Conservation (phyloP, 1,140 invertebrate genomes). For the Notospermus geniculatus region DNA sequence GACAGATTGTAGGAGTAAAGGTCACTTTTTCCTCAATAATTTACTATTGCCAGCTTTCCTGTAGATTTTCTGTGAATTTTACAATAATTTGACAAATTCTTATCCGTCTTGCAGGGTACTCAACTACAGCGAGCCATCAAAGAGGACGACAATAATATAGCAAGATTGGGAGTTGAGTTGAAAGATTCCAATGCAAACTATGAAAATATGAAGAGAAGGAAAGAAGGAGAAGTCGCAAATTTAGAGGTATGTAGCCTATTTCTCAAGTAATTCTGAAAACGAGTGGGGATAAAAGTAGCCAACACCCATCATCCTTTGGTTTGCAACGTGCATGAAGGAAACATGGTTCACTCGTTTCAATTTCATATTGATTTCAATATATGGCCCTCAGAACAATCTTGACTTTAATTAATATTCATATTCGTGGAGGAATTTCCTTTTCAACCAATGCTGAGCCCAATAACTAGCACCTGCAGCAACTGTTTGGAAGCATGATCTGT, state of each 20-base stretch:
- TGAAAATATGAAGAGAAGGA: conserved; percentile 28
- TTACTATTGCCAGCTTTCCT: conserved; percentile 5
- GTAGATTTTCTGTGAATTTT: background rate
- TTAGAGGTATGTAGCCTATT: conserved; percentile 8
- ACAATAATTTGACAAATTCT: background rate
- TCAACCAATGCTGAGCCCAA: too few species aligned
- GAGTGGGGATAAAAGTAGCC: too few species aligned
- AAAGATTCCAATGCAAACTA: conserved; percentile 30
- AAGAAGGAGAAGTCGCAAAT: background rate
- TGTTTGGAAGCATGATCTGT: too few species aligned
- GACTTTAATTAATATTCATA: too few species aligned
- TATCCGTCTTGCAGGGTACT: conserved; percentile 29
- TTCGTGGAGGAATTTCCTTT: too few species aligned
- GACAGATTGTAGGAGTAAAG: background rate
- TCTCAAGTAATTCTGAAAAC: background rate
- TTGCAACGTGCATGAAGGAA: too few species aligned
- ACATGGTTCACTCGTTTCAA: too few species aligned
- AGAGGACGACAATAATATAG: conserved; percentile 36
- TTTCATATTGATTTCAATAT: too few species aligned
- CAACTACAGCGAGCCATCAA: conserved; percentile 40
- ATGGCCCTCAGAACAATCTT: too few species aligned
- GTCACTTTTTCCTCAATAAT: background rate
- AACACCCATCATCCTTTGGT: too few species aligned
- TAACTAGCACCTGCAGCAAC: too few species aligned
- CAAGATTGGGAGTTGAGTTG: conserved; percentile 25